Evolutionary conservation across 2,113 vertebrate genomes (phyloP), one percentile per base, ranked within the genome.

Genomic region (Condylura cristata): DNA sequence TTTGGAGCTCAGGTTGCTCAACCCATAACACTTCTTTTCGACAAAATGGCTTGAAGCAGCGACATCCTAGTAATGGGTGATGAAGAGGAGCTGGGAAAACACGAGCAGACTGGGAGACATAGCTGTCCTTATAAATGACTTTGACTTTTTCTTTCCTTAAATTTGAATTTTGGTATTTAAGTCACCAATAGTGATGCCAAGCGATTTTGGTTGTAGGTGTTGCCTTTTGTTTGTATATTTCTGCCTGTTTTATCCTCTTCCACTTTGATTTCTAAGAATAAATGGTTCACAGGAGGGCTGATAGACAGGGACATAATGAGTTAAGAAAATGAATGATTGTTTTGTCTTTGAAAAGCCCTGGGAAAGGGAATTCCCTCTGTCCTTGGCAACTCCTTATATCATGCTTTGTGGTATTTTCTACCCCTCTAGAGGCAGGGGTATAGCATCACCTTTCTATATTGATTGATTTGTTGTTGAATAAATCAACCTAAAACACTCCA

Each of bases 131-230:
- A 34, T 51, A 63, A 91, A 65, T 79, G 34, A 66, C 34, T 85
- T 30, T 32, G n/a, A 2, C 46, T 68, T 93, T 44, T 56, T 91
- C 78, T 93, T 61, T 11, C 34, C 26, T 39, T 92, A 70, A n/a
- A n/a, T 79, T 95, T 83, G 13, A 32, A 11, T 41, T 93, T 95
- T 94, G 61, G 18, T 75, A 70, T 37, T 75, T 53, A 71, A 70
- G 22, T 78, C 37, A 71, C 68, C 13, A 71, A 79, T 53, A 58
- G 24, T 53, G 34, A 68, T 22, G 4, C 13, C 60, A 41, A 80
- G 12, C 1, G 3, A 61, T 72, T 60, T 84, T 48, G 18, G 8
- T 78, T 63, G 26, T 86, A 1, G 41, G 20, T 12, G 34, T 20
- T 74, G 26, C 17, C 12, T 72, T 66, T 80, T 75, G 53, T 8